These are phyloP conservation scores for Hydra vulgaris DNA, from an alignment of 30 jellyfish, hydroid and myxozoan genomes.

Conservation along the genomic window DNA sequence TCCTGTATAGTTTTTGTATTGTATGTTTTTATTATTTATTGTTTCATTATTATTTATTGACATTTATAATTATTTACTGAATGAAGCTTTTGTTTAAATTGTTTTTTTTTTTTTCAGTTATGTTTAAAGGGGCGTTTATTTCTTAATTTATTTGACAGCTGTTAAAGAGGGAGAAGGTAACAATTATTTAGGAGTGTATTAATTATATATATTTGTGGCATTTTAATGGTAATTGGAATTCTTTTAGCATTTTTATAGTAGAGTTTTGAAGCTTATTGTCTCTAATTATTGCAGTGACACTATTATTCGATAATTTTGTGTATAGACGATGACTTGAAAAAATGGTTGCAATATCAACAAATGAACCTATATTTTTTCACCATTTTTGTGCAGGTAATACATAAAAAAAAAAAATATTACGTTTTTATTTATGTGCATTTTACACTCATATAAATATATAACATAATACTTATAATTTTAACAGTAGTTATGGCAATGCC, in stretches of 20 bases:
- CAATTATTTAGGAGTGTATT: neutral
- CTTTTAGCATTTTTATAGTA: neutral
- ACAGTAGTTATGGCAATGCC: neutral
- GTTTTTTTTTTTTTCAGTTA: neutral
- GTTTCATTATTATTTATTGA: neutral
- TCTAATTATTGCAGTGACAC: neutral
- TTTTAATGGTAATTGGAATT: neutral
- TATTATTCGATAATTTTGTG: neutral
- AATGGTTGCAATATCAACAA: neutral
- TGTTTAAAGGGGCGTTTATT: neutral
- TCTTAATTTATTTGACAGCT: neutral
- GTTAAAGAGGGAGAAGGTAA: neutral
- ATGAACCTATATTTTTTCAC: neutral
- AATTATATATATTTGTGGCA: neutral
- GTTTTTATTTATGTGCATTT: neutral
- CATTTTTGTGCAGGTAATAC: neutral
- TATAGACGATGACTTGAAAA: neutral
- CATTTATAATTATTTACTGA: neutral
- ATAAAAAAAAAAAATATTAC: neutral
- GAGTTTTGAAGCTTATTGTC: neutral
- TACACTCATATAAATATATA: neutral
- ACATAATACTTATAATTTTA: neutral
- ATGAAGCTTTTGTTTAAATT: neutral
- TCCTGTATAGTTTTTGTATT: neutral
- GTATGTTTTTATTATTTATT: neutral